Evolutionary conservation across 2,797 vertebrate genomes (phyloP).

Genomic region (Capromys pilorides): DNA sequence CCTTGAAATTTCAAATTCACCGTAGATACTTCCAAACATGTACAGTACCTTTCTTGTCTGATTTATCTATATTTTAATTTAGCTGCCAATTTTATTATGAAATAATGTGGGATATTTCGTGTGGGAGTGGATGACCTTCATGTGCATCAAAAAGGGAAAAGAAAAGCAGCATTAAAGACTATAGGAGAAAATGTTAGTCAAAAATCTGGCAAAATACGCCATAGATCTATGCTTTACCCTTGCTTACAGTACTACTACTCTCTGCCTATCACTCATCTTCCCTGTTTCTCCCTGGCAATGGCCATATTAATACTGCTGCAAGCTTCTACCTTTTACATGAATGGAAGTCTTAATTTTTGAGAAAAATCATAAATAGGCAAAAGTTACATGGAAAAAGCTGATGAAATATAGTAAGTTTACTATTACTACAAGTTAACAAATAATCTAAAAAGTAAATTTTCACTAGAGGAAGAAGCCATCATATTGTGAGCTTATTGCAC

Average conservation of each 20-base stretch:
- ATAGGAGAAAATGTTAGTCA: neutral
- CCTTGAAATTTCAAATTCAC: conserved; percentile 75
- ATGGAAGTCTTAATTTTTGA: neutral
- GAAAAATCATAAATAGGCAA: conserved; percentile 4
- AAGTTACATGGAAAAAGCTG: neutral
- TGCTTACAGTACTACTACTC: neutral
- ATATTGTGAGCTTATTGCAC: neutral
- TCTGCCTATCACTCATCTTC: neutral
- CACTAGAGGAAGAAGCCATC: neutral
- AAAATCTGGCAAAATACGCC: conserved; percentile 36
- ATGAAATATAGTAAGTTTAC: neutral
- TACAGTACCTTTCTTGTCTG: conserved; percentile 63
- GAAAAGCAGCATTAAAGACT: conserved; percentile 49
- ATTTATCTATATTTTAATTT: conserved; percentile 75
- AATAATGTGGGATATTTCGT: conserved; percentile 62
- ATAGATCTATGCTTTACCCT: neutral
- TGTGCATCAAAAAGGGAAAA: conserved; percentile 52
- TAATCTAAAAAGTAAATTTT: conserved; percentile 23
- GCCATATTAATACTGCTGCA: neutral
- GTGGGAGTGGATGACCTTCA: conserved; percentile 53
- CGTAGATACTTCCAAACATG: conserved; percentile 41
- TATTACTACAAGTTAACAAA: neutral
- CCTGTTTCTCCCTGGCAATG: neutral
- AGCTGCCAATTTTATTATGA: conserved; percentile 57
- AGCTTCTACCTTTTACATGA: neutral